Evolutionary conservation across 37 sponge, comb jelly and placozoan species (phyloP).

Genomic region (Beroe ovata): DNA sequence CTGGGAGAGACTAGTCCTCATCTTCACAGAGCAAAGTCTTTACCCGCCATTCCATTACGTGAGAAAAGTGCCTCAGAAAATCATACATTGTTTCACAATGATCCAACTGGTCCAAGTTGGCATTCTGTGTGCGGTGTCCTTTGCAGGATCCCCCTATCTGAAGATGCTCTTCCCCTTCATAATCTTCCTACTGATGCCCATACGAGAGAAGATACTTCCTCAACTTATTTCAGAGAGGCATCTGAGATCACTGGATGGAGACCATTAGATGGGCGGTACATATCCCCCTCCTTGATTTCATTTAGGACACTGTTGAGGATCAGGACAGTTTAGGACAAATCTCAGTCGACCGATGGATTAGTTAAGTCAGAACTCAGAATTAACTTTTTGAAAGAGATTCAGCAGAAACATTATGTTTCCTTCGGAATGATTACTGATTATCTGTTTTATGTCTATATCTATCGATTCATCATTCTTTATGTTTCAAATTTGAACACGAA

Average conservation of each 20-base stretch:
- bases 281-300: too few relatives aligned
- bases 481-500: too few relatives aligned
- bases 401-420: too few relatives aligned
- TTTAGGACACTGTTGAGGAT: too few relatives aligned
- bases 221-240: constrained; percentile 30
- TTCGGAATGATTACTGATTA: too few relatives aligned
- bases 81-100: constrained; percentile 63
- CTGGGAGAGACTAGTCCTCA: constrained; percentile 54
- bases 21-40: constrained; percentile 62
- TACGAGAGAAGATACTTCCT: constrained; percentile 52
- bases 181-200: constrained; percentile 33
- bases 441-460: too few relatives aligned
- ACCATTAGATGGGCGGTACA: too few relatives aligned
- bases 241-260: constrained; percentile 24
- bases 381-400: too few relatives aligned
- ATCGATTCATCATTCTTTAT: too few relatives aligned
- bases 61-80: constrained; percentile 67
- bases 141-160: constrained; percentile 30
- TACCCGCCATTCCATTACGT: constrained; percentile 68
- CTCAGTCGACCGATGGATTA: too few relatives aligned
- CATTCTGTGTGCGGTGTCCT: constrained; percentile 13
- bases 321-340: too few relatives aligned
- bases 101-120: constrained; percentile 38
- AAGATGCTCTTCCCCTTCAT: constrained; percentile 66
- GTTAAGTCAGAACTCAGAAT: too few relatives aligned